Evolutionary conservation across 2,888 invertebrate genomes (phyloP).

Genomic region (Drosophila anomalata): DNA sequence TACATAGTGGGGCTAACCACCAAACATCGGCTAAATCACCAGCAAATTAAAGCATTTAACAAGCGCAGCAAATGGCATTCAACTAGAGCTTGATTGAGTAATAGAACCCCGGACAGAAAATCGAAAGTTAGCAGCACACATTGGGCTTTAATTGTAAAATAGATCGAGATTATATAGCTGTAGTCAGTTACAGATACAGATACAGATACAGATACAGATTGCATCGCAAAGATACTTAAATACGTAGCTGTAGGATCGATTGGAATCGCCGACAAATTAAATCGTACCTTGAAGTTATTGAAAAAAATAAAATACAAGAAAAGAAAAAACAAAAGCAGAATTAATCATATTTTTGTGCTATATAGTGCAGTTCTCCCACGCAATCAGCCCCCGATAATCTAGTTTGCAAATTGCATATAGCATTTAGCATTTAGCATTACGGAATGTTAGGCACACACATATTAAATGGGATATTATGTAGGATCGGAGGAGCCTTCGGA

Average conservation of each 20-base stretch:
- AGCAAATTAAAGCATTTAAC: conserved; percentile 74
- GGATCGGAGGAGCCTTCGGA: conserved; percentile 13
- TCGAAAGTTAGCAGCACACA: conserved; percentile 45
- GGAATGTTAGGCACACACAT: conserved; percentile 42
- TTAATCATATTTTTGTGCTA: conserved; percentile 44
- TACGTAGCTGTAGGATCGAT: conserved; percentile 28
- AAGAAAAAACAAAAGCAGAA: conserved; percentile 3
- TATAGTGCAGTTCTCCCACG: conserved; percentile 32
- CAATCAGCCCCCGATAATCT: conserved; percentile 26
- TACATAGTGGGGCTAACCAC: conserved; percentile 27
- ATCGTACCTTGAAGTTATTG: conserved; percentile 47
- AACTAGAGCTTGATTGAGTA: conserved; percentile 65
- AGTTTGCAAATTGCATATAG: conserved; percentile 22
- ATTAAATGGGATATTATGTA: conserved; percentile 20
- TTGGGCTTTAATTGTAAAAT: conserved; percentile 67
- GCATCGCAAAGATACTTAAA: conserved; percentile 20
- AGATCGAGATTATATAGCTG: conserved; percentile 41
- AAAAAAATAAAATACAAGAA: conserved; percentile 22
- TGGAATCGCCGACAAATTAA: conserved; percentile 40
- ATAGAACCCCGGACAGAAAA: conserved; percentile 15
- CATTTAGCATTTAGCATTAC: conserved; percentile 14
- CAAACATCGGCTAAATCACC: conserved; percentile 47
- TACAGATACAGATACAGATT: background rate
- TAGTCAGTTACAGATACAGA: background rate
- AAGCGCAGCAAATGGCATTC: conserved; percentile 69